phyloP scores from a whole-genome alignment of 1,140 invertebrate species.

The Pantala flavescens region DNA sequence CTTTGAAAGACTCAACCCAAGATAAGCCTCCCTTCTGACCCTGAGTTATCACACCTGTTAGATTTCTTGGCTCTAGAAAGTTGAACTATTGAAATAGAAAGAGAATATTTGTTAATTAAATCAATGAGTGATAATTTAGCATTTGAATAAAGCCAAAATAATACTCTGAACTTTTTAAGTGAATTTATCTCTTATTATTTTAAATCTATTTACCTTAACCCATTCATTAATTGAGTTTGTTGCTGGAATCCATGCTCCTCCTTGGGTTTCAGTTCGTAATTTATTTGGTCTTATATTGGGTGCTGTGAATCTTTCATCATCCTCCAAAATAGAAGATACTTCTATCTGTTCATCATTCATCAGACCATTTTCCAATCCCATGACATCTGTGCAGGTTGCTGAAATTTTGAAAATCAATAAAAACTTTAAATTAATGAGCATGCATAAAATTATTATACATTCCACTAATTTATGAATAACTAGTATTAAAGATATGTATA shows the following conservation, averaged over 20 bases:
- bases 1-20: conserved; percentile 61
- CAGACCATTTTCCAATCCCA: conserved; percentile 49
- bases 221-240: conserved; percentile 52
- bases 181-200: not conserved
- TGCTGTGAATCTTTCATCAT: conserved; percentile 20
- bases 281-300: conserved; percentile 28
- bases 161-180: not conserved
- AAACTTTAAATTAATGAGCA: too few species aligned
- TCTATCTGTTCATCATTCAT: conserved; percentile 47
- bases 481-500: too few species aligned
- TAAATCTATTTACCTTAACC: conserved; percentile 38
- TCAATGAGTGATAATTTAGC: conserved; percentile 12
- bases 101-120: not conserved
- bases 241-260: conserved; percentile 45
- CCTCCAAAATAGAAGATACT: conserved; percentile 37
- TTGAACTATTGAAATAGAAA: conserved; percentile 48
- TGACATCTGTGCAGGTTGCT: conserved; percentile 45
- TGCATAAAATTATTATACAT: too few species aligned
- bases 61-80: conserved; percentile 57
- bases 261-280: conserved; percentile 32
- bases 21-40: conserved; percentile 45
- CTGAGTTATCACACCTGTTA: conserved; percentile 67
- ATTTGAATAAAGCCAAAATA: not conserved
- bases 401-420: conserved; percentile 11
- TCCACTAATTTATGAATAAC: too few species aligned